These are phyloP conservation scores for Apogon talboti DNA, from an alignment of 2,797 vertebrate species.

Conservation along the genomic window DNA sequence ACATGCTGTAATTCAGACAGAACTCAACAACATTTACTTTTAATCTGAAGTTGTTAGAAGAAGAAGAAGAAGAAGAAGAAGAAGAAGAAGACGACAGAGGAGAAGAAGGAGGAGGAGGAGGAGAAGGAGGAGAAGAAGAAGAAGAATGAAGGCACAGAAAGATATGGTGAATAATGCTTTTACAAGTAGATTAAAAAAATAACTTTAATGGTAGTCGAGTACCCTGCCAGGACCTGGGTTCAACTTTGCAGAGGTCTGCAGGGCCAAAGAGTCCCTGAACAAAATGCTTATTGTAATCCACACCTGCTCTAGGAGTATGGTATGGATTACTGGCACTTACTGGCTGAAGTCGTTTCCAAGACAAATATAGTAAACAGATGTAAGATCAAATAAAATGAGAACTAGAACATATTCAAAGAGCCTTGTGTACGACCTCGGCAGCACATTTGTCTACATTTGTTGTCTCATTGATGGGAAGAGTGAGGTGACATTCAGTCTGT, in stretches of 20 bases:
- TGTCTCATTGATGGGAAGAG: conserved; percentile 47
- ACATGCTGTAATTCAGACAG: conserved; percentile 34
- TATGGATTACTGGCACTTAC: conserved; percentile 8
- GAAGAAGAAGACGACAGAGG: too few species aligned
- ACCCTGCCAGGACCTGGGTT: conserved; percentile 34
- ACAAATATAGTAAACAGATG: conserved; percentile 50
- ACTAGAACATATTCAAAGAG: conserved; percentile 9
- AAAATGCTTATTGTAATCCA: conserved; percentile 35
- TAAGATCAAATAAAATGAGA: conserved; percentile 38
- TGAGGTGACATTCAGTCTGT: conserved; percentile 45
- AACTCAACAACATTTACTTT: conserved; percentile 28
- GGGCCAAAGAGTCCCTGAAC: conserved; percentile 27
- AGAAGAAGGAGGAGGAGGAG: too few species aligned
- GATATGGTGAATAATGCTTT: conserved; percentile 23
- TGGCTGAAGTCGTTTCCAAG: conserved; percentile 41
- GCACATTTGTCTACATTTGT: conserved; percentile 32
- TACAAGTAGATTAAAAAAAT: conserved; percentile 30
- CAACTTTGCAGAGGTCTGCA: conserved; percentile 22
- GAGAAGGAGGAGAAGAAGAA: too few species aligned
- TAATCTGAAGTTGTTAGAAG: too few species aligned
- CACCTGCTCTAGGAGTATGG: conserved; percentile 28
- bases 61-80: conserved; percentile 15
- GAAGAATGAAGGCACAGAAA: conserved; percentile 15
- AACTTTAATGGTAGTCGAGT: conserved; percentile 10
- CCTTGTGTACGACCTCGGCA: conserved; percentile 14